Evolutionary conservation across 2,797 vertebrate genomes (phyloP).

Genomic region (Rhinoraja longicauda): DNA sequence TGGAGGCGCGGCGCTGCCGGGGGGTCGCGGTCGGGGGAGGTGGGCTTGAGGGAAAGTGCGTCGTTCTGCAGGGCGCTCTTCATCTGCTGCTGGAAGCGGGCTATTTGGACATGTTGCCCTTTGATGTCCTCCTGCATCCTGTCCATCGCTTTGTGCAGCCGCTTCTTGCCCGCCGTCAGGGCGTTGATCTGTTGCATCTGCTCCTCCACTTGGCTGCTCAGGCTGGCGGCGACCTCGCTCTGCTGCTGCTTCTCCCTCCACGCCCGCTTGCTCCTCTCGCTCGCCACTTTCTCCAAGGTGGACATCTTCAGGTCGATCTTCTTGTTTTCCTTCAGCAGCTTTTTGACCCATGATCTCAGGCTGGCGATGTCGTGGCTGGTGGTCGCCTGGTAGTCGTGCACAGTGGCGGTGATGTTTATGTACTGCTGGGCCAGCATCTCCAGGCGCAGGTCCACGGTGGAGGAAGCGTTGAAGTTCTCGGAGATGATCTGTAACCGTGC

Average conservation of each 20-base stretch:
- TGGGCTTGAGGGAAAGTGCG: constrained; percentile 27
- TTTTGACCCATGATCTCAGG: constrained; percentile 56
- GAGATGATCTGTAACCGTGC: constrained; percentile 60
- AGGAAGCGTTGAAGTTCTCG: constrained; percentile 61
- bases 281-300: constrained; percentile 50
- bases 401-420: constrained; percentile 43
- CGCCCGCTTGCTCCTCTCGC: constrained; percentile 41
- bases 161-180: constrained; percentile 48
- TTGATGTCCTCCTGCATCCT: constrained; percentile 46
- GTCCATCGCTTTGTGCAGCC: constrained; percentile 45
- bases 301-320: constrained; percentile 52
- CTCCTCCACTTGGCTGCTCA: constrained; percentile 49
- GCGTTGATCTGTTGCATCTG: constrained; percentile 48
- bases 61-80: constrained; percentile 39
- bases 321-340: constrained; percentile 51
- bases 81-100: constrained; percentile 47
- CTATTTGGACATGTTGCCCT: constrained; percentile 49
- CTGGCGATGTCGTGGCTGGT: constrained; percentile 49
- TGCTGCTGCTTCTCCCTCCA: constrained; percentile 45
- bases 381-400: constrained; percentile 49
- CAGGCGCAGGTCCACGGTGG: constrained; percentile 52
- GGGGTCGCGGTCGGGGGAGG: background rate
- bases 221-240: constrained; percentile 43
- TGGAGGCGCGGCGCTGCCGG: background rate
- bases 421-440: constrained; percentile 51